phyloP scores from a whole-genome alignment of 2,888 invertebrate genomes.

The Drosophila stalkeri region DNA sequence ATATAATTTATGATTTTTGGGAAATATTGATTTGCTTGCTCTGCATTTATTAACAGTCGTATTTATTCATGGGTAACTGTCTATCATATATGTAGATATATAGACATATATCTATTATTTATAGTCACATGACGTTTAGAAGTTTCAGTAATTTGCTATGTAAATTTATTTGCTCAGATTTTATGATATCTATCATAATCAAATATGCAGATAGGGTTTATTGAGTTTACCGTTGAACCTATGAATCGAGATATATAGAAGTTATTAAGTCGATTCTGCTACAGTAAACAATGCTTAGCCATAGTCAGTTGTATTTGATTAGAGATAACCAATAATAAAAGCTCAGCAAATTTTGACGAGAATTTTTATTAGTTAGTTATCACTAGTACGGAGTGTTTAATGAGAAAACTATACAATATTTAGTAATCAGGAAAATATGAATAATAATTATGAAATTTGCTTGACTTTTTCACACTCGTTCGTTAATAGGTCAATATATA shows the following conservation, averaged over 20 bases:
- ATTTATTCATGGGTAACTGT: background rate
- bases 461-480: too few species aligned
- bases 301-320: background rate
- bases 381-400: too few species aligned
- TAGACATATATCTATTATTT: background rate
- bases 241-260: background rate
- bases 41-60: background rate
- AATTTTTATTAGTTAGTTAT: background rate
- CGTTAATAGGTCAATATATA: too few species aligned
- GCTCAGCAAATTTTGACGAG: background rate
- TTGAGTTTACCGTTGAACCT: constrained; percentile 1
- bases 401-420: background rate
- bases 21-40: background rate
- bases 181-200: background rate
- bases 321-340: background rate
- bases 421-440: background rate
- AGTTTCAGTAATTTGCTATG: background rate
- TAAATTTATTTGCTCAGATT: background rate
- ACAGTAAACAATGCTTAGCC: background rate
- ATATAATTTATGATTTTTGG: background rate
- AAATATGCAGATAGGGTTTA: background rate
- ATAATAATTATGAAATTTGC: too few species aligned
- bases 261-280: background rate
- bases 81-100: background rate
- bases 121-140: background rate